A percentile compares a stretch with the other conserved stretches of the same genome.
Evolutionary conservation across 2,888 invertebrate genomes (phyloP).

Genomic region (Stenodema calcarata): DNA sequence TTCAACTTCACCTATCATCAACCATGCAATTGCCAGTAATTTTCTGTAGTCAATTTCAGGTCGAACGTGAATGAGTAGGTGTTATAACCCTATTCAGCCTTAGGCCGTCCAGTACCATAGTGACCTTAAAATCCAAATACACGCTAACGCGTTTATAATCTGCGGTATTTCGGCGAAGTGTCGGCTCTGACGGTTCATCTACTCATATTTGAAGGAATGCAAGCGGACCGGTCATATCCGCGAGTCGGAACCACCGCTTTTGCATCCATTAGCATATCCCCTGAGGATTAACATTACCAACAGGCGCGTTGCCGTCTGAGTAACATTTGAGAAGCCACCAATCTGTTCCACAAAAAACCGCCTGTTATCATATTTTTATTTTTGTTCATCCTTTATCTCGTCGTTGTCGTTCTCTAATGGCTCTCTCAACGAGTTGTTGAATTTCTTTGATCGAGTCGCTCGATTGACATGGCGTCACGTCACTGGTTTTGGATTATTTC

Average conservation of each 20-base stretch:
- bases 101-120: no score
- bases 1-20: no score
- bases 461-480: not conserved
- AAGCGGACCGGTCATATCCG: constrained; percentile 13
- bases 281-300: not conserved
- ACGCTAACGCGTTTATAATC: not conserved
- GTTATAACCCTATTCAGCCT: no score
- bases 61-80: no score
- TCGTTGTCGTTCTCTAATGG: not conserved
- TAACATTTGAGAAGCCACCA: not conserved
- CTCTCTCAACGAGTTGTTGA: not conserved
- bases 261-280: constrained; percentile 18
- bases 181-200: not conserved
- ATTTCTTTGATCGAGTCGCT: not conserved
- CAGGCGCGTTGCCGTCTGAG: not conserved
- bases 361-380: not conserved
- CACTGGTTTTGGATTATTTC: no score
- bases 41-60: no score
- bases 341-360: not conserved
- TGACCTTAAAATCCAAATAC: no score
- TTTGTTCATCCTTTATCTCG: not conserved
- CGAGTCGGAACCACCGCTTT: not conserved
- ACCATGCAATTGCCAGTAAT: no score
- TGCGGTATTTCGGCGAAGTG: not conserved
- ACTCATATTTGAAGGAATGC: constrained; percentile 18